Evolutionary conservation across 2,888 invertebrate species (phyloP), one percentile per base, ranked within the genome.

Genomic region (Oxytorus armatus): DNA sequence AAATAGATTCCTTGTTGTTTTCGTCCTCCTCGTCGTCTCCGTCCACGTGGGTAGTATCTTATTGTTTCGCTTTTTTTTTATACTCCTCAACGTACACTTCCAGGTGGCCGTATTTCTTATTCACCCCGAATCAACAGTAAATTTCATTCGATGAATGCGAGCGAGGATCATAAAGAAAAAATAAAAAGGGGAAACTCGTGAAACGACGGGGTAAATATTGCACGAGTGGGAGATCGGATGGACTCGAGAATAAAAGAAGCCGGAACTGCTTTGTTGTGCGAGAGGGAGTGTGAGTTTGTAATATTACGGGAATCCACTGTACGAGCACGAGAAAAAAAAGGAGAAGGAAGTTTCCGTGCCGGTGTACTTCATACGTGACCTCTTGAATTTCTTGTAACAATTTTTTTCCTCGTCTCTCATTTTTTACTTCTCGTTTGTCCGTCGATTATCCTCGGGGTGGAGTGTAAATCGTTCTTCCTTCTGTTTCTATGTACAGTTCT

Each of bases 251-350:
- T 70, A 29, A 61, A 33, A 55, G 61, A 55, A 44, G 59, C 78
- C 78, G 78, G 66, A 78, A 78, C 61, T 73, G 68, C 78, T 73
- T 78, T 68, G 78, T 78, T 77, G 76, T 5, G n/a, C 18, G 53
- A 29, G 42, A 33, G 5, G 25, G 36, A 63, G 76, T 53, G 51
- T 42, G 51, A 33, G 51, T 36, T 61, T 68, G 4, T 39, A 44
- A 47, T 57, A 70, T 66, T 44, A 14, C 23, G 36, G 21, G 51
- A 66, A 36, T 51, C 51, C 51, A 55, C 14, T 18, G 44, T 16
- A 14, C 33, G n/a, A 23, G 25, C 10, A 25, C 14, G 21, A 1
- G 42, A 36, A 65, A 49, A 55, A 18, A n/a, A 59, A 23, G 21
- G 36, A 21, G 51, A 39, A 11, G 39, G 21, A 53, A 14, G 25